Evolutionary conservation across 2,888 invertebrate genomes (phyloP).

Genomic region (Aplocera efformata): DNA sequence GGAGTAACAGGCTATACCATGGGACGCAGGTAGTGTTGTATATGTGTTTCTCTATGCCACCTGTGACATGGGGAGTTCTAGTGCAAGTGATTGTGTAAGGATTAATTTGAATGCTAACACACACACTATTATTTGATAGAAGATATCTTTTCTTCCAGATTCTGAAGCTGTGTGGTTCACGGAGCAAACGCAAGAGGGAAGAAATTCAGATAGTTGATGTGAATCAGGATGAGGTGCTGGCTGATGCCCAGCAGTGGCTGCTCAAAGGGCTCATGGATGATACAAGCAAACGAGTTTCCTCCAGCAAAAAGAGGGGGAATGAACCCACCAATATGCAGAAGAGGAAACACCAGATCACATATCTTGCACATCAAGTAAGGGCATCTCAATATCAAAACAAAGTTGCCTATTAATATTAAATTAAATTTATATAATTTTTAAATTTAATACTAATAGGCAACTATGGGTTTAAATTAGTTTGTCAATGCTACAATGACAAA

Average conservation of each 20-base stretch:
- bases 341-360: constrained; percentile 97
- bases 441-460: too few species aligned
- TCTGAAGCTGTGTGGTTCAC: constrained; percentile 84
- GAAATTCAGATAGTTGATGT: constrained; percentile 90
- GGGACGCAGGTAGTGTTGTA: too few species aligned
- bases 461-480: too few species aligned
- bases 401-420: too few species aligned
- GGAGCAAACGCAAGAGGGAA: constrained; percentile 82
- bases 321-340: constrained; percentile 85
- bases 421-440: too few species aligned
- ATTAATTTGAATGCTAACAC: too few species aligned
- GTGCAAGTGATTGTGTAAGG: too few species aligned
- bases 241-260: constrained; percentile 90
- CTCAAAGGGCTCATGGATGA: constrained; percentile 89
- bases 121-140: too few species aligned
- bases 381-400: neutral
- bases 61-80: too few species aligned
- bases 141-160: constrained; percentile 57
- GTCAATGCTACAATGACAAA: too few species aligned
- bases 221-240: constrained; percentile 88
- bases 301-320: constrained; percentile 78
- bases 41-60: too few species aligned
- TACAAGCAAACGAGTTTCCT: constrained; percentile 73
- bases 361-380: constrained; percentile 89
- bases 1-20: too few species aligned